These are phyloP conservation scores for Trissonchulus sp. DNA, from an alignment of 2,888 invertebrate species.

Conservation along the genomic window DNA sequence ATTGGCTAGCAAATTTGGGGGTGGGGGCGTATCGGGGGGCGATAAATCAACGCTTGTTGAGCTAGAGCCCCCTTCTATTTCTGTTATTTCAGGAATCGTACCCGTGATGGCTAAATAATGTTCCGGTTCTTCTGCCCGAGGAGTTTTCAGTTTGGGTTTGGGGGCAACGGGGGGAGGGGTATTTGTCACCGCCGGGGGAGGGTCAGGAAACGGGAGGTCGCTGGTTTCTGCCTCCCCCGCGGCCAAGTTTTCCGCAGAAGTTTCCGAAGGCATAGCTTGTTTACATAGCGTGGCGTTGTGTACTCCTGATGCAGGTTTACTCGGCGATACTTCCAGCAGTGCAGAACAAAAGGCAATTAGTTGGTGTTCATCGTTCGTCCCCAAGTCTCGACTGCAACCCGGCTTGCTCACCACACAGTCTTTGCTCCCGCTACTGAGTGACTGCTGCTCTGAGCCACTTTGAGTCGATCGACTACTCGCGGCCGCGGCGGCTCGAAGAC, in stretches of 20 bases:
- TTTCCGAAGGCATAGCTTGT: background rate
- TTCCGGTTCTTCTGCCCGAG: background rate
- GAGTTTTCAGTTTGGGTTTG: background rate
- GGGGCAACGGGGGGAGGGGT: background rate
- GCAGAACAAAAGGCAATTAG: constrained; percentile 30
- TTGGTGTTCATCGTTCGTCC: constrained; percentile 19
- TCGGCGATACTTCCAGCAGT: constrained; percentile 27
- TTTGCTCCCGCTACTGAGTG: background rate
- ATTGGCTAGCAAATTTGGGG: background rate
- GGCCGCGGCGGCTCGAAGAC: background rate
- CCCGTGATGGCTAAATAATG: background rate
- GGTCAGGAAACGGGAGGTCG: background rate
- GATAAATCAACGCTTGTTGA: background rate
- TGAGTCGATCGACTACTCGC: background rate
- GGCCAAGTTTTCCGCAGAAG: background rate
- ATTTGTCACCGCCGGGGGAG: background rate
- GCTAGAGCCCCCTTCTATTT: background rate
- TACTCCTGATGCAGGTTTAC: background rate
- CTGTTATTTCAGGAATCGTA: background rate
- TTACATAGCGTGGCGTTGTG: background rate
- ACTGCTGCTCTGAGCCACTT: background rate
- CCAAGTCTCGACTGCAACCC: background rate
- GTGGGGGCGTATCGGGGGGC: no score
- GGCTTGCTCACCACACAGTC: background rate
- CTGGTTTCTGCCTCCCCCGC: background rate